These are phyloP conservation scores for Danaus melanippus DNA, from an alignment of 1,140 invertebrate species.

Conservation along the genomic window DNA sequence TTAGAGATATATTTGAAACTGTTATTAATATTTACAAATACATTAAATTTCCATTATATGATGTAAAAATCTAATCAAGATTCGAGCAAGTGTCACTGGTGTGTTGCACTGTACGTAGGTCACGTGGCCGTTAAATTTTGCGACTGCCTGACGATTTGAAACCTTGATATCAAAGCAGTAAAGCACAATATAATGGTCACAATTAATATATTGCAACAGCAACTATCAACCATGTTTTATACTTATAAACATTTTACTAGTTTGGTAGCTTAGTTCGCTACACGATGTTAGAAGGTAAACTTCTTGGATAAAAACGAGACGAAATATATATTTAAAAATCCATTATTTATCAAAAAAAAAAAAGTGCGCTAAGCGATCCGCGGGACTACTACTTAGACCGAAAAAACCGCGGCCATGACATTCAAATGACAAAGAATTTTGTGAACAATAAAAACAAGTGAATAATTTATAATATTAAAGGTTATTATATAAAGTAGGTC, in stretches of 20 bases:
- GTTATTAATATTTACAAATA: too few relatives aligned
- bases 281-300: slow-evolving; percentile 55
- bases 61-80: slow-evolving; percentile 27
- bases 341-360: too few relatives aligned
- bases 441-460: slow-evolving; percentile 3
- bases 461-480: neutral
- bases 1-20: too few relatives aligned
- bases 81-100: slow-evolving; percentile 34
- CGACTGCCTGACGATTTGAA: slow-evolving; percentile 20
- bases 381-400: too few relatives aligned
- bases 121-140: slow-evolving; percentile 36
- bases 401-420: slow-evolving; percentile 16
- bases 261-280: slow-evolving; percentile 58
- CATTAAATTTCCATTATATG: slow-evolving; percentile 2
- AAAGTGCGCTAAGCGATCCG: too few relatives aligned
- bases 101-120: slow-evolving; percentile 42
- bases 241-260: slow-evolving; percentile 64
- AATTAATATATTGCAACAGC: slow-evolving; percentile 46
- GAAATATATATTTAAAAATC: too few relatives aligned
- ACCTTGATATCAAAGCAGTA: slow-evolving; percentile 24
- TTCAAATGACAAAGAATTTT: slow-evolving; percentile 17
- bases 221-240: slow-evolving; percentile 49
- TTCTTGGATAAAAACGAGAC: slow-evolving; percentile 15
- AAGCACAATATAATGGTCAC: slow-evolving; percentile 11
- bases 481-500: slow-evolving; percentile 26